These are phyloP conservation scores for Troides aeacus DNA, from an alignment of 2,888 invertebrate species.

Conservation along the genomic window DNA sequence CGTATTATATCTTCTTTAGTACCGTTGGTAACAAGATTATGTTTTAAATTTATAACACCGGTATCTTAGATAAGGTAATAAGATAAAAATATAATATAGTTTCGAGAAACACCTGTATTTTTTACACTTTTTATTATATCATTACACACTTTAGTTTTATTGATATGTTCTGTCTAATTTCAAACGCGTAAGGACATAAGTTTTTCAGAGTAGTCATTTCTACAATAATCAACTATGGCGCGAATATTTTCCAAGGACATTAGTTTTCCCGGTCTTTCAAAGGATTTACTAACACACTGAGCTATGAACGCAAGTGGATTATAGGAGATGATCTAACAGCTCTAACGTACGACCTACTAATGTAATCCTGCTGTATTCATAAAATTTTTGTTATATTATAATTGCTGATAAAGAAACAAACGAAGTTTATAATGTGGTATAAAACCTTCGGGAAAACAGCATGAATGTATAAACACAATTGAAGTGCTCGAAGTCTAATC, in stretches of 20 bases:
- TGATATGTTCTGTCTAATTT: neutral
- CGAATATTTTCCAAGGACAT: too few species aligned
- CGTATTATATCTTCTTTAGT: conserved; percentile 9
- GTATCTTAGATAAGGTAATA: conserved; percentile 51
- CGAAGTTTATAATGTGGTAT: neutral
- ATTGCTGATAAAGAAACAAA: too few species aligned
- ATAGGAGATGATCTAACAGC: too few species aligned
- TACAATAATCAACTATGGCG: too few species aligned
- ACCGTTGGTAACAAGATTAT: conserved; percentile 54
- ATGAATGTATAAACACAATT: neutral
- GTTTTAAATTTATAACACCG: conserved; percentile 56
- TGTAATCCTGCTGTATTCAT: too few species aligned
- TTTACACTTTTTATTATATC: conserved; percentile 10
- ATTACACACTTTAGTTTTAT: conserved; percentile 5
- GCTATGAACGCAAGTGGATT: too few species aligned
- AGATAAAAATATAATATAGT: conserved; percentile 43
- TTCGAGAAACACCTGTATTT: conserved; percentile 18
- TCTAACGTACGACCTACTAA: too few species aligned
- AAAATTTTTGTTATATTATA: too few species aligned
- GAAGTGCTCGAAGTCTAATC: conserved; percentile 3
- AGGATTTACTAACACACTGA: too few species aligned
- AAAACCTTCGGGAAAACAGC: neutral
- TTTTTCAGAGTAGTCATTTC: too few species aligned
- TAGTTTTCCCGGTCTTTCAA: too few species aligned
- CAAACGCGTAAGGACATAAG: too few species aligned